Conservation (phyloP, 2,888 invertebrate species). For the Cecidostiba fungosa region DNA sequence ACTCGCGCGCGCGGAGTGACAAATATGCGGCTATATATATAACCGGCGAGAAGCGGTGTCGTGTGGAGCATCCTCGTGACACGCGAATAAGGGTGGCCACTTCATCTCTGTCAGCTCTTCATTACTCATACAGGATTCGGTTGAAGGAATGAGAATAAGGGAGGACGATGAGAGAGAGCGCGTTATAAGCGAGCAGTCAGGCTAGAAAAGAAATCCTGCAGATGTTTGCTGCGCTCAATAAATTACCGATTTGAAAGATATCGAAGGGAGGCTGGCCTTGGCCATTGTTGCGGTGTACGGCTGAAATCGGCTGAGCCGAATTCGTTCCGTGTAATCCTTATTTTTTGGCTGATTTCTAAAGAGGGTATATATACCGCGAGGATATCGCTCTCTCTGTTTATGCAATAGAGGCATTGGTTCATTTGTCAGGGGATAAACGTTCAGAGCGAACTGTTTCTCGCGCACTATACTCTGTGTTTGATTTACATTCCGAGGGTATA, state of each 20-base stretch:
- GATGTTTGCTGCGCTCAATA: conserved; percentile 62
- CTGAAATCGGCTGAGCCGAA: conserved; percentile 35
- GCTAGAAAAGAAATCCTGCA: conserved; percentile 49
- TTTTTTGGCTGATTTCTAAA: conserved; percentile 37
- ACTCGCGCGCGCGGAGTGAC: conserved; percentile 46
- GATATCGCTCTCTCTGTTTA: conserved; percentile 44
- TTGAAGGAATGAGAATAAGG: conserved; percentile 2
- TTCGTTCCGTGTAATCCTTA: conserved; percentile 61
- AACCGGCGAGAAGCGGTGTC: background rate
- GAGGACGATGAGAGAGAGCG: background rate
- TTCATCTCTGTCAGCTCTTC: conserved; percentile 72
- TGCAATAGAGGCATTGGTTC: conserved; percentile 54
- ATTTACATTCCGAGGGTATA: conserved; percentile 49
- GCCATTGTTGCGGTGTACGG: conserved; percentile 21
- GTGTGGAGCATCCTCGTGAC: conserved; percentile 48
- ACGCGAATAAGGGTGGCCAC: conserved; percentile 70
- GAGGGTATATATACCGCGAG: background rate
- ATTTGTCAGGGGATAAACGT: conserved; percentile 57
- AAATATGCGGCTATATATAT: conserved; percentile 56
- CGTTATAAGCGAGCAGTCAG: background rate
- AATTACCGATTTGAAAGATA: conserved; percentile 63
- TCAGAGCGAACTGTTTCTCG: background rate
- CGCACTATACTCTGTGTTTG: conserved; percentile 6
- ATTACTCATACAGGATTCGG: conserved; percentile 68
- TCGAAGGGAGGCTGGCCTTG: conserved; percentile 27